Percentiles rank a stretch among this genome's conserved stretches.
phyloP scores from a whole-genome alignment of 2,113 vertebrate genomes.

The Osmerus mordax region DNA sequence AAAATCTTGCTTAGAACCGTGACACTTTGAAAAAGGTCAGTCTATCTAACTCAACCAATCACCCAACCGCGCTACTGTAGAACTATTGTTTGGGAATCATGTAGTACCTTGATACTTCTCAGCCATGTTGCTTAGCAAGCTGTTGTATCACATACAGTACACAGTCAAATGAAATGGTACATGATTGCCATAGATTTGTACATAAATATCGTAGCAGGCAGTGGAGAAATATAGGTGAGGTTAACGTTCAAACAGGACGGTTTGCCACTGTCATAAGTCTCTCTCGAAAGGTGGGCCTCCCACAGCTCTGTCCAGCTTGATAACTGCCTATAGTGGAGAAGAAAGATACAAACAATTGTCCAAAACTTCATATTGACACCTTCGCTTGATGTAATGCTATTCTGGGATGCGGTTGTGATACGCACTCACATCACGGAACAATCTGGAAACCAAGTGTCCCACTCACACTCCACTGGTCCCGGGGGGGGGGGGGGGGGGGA shows the following conservation, averaged over 20 bases:
- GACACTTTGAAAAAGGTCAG: no score
- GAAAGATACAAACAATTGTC: conserved; percentile 37
- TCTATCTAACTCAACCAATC: no score
- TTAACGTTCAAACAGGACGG: conserved; percentile 39
- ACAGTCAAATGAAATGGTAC: conserved; percentile 16
- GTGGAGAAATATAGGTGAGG: conserved; percentile 35
- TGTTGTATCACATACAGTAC: conserved; percentile 18
- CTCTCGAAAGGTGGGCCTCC: conserved; percentile 15
- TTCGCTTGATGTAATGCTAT: conserved; percentile 40
- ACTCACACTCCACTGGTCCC: conserved; percentile 44
- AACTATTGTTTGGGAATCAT: no score
- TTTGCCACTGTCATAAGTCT: conserved; percentile 29
- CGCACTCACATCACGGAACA: conserved; percentile 29
- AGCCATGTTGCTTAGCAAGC: neutral
- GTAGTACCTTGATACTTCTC: no score
- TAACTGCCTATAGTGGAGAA: conserved; percentile 44
- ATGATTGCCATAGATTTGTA: conserved; percentile 35
- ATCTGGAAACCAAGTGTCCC: conserved; percentile 36
- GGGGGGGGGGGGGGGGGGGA: neutral
- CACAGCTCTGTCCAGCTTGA: conserved; percentile 40
- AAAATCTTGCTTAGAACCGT: no score
- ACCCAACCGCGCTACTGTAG: no score
- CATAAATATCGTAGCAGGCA: conserved; percentile 59
- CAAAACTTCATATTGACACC: conserved; percentile 30
- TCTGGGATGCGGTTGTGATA: conserved; percentile 45